Base-by-base conservation (phyloP, 2,888 invertebrate species). In the Tineola bisselliella region DNA sequence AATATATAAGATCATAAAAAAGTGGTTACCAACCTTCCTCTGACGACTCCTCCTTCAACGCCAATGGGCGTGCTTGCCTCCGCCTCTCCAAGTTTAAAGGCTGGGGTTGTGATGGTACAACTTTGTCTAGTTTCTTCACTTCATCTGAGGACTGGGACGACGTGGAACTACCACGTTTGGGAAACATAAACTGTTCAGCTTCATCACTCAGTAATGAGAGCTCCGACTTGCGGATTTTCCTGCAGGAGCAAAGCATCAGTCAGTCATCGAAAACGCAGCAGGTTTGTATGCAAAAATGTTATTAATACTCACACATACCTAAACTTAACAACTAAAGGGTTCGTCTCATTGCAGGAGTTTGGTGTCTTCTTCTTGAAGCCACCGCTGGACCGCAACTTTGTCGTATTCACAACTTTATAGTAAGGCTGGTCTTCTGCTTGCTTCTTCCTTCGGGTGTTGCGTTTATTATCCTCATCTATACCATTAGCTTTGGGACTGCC, bases 181-280 rank as follows among this genome's bases (percentile, higher is more conserved):
- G 92, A 71, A 95, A 95, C 90, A 95, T 91, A 72, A 95, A 95
- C 67, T 93, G 94, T 69, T 94, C 94, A 0, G 95, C 95, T 74
- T 95, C 95, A 67, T 94, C 93, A 69, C 94, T 94, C 58, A 95
- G 77, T 59, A 92, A 89, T 0, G 91, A 90, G 59, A 95, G 71
- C 74, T 94, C 94, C 0, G 93, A 91, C 59, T 90, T 89, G 4
- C 94, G 86, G 15, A 94, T 90, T 64, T 93, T 92, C 61, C 91
- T 90, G 62, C 6, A 48, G n/a, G 6, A 25, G 25, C 6, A 25
- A 25, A 25, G n/a, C n/a, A n/a, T n/a, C n/a, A n/a, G n/a, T n/a
- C n/a, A n/a, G n/a, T n/a, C n/a, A n/a, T n/a, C n/a, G n/a, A n/a
- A n/a, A n/a, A n/a, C n/a, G n/a, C n/a, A n/a, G n/a, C n/a, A n/a